Evolutionary conservation across 1,140 invertebrate genomes (phyloP).

Genomic region (Lepeophtheirus salmonis): DNA sequence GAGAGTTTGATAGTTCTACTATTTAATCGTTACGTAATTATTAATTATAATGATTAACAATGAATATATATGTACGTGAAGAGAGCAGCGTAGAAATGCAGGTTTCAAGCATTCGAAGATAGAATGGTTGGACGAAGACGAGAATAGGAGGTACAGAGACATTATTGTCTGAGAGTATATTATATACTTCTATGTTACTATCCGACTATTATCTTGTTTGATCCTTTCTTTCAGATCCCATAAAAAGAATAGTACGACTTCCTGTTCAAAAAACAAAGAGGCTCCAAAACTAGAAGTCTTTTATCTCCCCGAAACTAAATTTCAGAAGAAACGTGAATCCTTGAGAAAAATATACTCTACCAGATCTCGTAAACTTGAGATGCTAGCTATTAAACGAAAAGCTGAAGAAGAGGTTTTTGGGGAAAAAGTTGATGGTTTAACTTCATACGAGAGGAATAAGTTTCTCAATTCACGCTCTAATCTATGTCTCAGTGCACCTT

Average conservation of each 20-base stretch:
- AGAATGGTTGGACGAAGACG: not conserved
- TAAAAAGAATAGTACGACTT: too few relatives aligned
- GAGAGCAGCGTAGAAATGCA: not conserved
- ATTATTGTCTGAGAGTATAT: not conserved
- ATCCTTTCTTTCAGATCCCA: too few relatives aligned
- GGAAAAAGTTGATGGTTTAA: not conserved
- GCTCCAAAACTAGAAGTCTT: too few relatives aligned
- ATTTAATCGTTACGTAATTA: too few relatives aligned
- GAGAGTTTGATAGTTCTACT: too few relatives aligned
- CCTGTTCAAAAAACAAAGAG: too few relatives aligned
- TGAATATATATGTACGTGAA: too few relatives aligned
- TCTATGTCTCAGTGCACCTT: not conserved
- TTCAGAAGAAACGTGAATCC: not conserved
- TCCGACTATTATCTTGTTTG: too few relatives aligned
- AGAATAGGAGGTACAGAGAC: not conserved
- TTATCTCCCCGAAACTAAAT: not conserved
- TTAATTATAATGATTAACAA: too few relatives aligned
- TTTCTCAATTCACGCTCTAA: not conserved
- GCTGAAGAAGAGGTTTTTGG: not conserved
- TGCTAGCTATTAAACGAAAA: not conserved
- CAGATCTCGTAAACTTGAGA: not conserved
- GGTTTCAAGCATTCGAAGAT: not conserved
- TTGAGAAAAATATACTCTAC: not conserved
- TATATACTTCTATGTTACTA: too few relatives aligned
- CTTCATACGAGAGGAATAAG: not conserved